Percentiles rank a stretch among this genome's conserved stretches.
Evolutionary conservation across 2,113 vertebrate species (phyloP).

Genomic region (Carettochelys insculpta): DNA sequence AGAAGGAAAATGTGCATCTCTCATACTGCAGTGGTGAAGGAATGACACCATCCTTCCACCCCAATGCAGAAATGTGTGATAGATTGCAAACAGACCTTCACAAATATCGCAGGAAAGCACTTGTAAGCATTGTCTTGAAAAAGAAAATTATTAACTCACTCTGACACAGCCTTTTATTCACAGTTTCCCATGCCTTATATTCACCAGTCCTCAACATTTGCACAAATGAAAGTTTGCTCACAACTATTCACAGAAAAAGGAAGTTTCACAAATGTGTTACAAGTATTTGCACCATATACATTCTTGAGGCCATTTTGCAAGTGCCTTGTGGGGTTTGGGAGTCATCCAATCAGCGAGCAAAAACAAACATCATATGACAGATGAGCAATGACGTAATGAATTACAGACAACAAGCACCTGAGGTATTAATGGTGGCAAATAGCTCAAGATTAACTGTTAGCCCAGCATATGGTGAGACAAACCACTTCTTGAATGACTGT

Average conservation of each 20-base stretch:
- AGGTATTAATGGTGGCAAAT: neutral
- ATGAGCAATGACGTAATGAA: rapidly evolving
- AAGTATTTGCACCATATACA: rapidly evolving
- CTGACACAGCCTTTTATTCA: neutral
- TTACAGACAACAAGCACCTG: no score
- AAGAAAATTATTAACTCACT: neutral
- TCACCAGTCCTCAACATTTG: rapidly evolving
- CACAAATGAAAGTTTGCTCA: neutral
- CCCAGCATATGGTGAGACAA: rapidly evolving
- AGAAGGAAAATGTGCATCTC: neutral
- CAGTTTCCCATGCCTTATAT: neutral
- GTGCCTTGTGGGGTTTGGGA: neutral
- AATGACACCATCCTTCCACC: neutral
- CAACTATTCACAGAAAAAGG: neutral
- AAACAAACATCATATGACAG: rapidly evolving
- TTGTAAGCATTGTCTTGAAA: neutral
- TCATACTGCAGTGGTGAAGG: neutral
- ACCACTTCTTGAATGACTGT: neutral
- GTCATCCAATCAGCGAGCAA: neutral
- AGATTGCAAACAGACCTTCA: rapidly evolving
- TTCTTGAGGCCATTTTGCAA: rapidly evolving
- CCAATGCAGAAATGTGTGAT: neutral
- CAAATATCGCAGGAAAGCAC: rapidly evolving
- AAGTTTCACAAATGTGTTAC: neutral
- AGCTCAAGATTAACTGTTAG: neutral